phyloP scores from a whole-genome alignment of 2,797 vertebrate species.

The Rhynchotus rufescens region DNA sequence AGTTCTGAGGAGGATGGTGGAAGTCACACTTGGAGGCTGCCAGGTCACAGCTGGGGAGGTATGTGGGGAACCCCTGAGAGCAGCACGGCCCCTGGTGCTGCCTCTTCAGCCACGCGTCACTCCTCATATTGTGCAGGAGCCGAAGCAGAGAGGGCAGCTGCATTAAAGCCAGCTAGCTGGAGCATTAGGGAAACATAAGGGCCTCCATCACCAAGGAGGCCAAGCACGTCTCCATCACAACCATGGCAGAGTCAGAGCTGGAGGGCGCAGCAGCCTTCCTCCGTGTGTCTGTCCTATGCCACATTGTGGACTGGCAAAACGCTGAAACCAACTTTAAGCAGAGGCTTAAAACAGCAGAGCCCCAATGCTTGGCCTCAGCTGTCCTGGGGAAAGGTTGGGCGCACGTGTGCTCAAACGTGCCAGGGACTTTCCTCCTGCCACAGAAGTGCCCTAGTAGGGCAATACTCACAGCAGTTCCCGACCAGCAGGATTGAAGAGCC shows the following conservation, averaged over 20 bases:
- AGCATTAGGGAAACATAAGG: background rate
- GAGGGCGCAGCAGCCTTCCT: background rate
- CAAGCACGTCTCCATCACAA: background rate
- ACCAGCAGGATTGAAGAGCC: background rate
- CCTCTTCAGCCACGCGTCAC: background rate
- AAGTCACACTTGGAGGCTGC: background rate
- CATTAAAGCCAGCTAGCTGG: background rate
- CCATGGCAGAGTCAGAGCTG: background rate
- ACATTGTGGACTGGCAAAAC: background rate
- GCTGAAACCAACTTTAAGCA: background rate
- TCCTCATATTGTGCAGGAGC: background rate
- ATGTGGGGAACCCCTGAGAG: conserved; percentile 26
- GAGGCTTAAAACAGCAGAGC: background rate
- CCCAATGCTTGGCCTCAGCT: background rate
- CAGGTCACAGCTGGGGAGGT: background rate
- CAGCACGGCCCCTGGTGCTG: conserved; percentile 5
- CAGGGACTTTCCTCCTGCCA: background rate
- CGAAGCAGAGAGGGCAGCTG: background rate
- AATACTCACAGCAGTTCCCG: background rate
- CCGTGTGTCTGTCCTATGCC: background rate
- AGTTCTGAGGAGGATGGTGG: background rate
- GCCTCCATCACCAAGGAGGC: rapidly evolving
- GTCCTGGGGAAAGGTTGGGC: background rate
- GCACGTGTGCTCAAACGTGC: background rate
- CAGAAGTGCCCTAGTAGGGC: background rate